Conservation (phyloP, 2,888 invertebrate species). For the Rotaria magnacalcarata region DNA sequence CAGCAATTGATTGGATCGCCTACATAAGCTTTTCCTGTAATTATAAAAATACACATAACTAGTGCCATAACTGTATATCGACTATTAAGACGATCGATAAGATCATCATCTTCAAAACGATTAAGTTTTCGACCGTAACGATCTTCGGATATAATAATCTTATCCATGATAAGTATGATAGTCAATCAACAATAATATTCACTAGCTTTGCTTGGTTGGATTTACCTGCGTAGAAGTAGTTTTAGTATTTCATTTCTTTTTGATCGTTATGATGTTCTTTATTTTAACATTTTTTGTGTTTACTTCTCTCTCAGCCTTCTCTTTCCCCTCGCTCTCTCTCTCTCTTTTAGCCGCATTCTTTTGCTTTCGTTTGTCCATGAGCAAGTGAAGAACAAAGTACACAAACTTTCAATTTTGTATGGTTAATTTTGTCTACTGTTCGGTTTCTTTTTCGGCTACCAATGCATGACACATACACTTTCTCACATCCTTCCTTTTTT, state of each 20-base stretch:
- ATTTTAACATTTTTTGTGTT: background rate
- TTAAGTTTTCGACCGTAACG: background rate
- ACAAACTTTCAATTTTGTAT: background rate
- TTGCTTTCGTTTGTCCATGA: slow-evolving; percentile 17
- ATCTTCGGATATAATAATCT: background rate
- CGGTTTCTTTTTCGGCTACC: background rate
- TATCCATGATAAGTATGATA: background rate
- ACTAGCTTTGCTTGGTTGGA: background rate
- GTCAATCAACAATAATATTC: background rate
- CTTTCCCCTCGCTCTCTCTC: slow-evolving; percentile 19
- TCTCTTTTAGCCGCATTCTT: background rate
- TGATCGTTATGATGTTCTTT: background rate
- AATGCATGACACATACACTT: background rate
- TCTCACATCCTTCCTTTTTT: background rate
- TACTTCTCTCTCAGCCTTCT: background rate
- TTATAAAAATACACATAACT: background rate
- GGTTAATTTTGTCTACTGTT: background rate
- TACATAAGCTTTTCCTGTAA: background rate
- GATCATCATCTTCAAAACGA: background rate
- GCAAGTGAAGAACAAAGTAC: slow-evolving; percentile 1
- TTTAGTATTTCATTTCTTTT: slow-evolving; percentile 18
- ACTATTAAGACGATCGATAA: background rate
- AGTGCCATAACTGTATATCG: background rate
- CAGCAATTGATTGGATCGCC: slow-evolving; percentile 5
- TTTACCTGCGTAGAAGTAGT: background rate